Base-by-base conservation (phyloP, 2,113 vertebrate genomes). In the Dolichotis patagonum region DNA sequence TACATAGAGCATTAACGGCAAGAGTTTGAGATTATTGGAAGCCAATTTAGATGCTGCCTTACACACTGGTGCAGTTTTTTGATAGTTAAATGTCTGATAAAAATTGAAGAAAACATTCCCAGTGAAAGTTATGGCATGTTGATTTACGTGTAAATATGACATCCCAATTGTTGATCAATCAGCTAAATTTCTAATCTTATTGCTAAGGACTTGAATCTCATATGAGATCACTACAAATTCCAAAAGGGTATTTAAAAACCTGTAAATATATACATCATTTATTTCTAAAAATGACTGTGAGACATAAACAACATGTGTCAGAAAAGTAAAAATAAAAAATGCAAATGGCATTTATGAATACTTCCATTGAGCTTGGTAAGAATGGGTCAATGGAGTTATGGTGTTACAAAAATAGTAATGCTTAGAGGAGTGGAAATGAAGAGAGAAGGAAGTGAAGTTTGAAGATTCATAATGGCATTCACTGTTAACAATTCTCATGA, bases 281-380 rank as follows among this genome's bases (percentile, higher is more conserved):
- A 54, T 95, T 90, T 87, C 90, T 95, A 52, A 32, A 52, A 86
- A 86, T 69, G 41, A 52, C 41, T 67, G 5, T 81, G 20, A 77
- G 28, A 80, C 88, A 92, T 69, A 96, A 84, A 12, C n/a, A 73
- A 88, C 58, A 60, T 54, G 71, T 24, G 16, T 26, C 49, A 77
- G 30, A 80, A 96, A 96, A 88, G 73, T 77, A 85, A 38, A 78
- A 26, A 60, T 88, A 88, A 93, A 89, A 89, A 94, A 56, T 82
- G 84, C 71, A 97, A 63, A 97, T 87, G 12, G 38, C 28, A 71
- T n/a, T n/a, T 91, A 60, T 4, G 32, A 95, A 87, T 91, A 49
- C 12, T 60, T 67, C 71, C 32, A 43, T 49, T 87, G 41, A 95
- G 58, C 24, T 89, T 62, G 30, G 12, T 56, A 88, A 67, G 32